Evolutionary conservation across 30 jellyfish, hydroid and myxozoan species (phyloP).

Genomic region (Cassiopea xamachana): DNA sequence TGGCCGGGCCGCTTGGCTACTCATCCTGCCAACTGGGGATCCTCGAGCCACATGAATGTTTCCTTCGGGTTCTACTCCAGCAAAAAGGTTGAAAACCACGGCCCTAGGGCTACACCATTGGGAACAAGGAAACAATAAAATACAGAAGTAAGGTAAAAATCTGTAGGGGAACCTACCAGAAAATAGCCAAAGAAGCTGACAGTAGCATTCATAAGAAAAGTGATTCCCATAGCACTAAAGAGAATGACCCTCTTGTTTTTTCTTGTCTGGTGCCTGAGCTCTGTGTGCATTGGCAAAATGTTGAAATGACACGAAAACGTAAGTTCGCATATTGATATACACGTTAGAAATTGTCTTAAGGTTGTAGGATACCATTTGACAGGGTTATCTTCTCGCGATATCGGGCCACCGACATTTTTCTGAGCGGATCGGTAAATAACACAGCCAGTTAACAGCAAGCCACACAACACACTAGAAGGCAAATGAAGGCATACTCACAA

Average conservation of each 20-base stretch:
- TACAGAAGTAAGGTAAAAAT: too few species aligned
- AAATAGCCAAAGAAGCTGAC: slow-evolving; percentile 94
- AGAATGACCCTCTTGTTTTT: slow-evolving; percentile 84
- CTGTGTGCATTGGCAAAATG: slow-evolving; percentile 96
- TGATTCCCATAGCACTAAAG: slow-evolving; percentile 85
- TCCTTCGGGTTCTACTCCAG: too few species aligned
- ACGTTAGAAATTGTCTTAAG: slow-evolving; percentile 75
- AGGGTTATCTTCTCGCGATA: slow-evolving; percentile 66
- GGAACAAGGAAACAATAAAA: too few species aligned
- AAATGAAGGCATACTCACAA: not conserved
- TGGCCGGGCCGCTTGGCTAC: too few species aligned
- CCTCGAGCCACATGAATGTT: too few species aligned
- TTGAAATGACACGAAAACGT: slow-evolving; percentile 95
- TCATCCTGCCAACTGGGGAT: too few species aligned
- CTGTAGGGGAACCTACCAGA: slow-evolving; percentile 70
- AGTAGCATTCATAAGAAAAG: slow-evolving; percentile 76
- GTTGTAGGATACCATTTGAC: slow-evolving; percentile 83
- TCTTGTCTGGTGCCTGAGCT: slow-evolving; percentile 89
- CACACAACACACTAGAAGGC: slow-evolving; percentile 86
- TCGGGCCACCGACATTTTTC: slow-evolving; percentile 83
- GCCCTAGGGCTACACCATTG: too few species aligned
- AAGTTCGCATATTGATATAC: slow-evolving; percentile 87
- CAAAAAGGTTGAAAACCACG: too few species aligned
- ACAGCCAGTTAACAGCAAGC: slow-evolving; percentile 82
- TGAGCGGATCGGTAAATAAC: slow-evolving; percentile 83